Conservation (phyloP, 35 echinoderm and acorn worm species). For the Ophiothrix spiculata region DNA sequence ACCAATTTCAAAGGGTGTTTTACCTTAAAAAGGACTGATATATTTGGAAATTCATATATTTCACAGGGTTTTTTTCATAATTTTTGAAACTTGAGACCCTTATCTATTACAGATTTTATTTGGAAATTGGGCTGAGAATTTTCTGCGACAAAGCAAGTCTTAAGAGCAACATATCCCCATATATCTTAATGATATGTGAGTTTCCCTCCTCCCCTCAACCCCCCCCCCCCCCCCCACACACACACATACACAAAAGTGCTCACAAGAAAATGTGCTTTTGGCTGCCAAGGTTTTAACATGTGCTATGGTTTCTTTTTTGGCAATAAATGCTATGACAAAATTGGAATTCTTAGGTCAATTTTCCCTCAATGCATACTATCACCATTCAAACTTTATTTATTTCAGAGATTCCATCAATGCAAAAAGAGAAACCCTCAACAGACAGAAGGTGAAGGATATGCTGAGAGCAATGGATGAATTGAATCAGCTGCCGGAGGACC, state of each 20-base stretch:
- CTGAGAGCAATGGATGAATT: conserved; percentile 35
- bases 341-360: not conserved
- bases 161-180: no score
- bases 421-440: conserved; percentile 40
- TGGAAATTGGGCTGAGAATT: no score
- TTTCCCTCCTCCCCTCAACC: not conserved
- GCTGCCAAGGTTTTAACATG: not conserved
- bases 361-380: not conserved
- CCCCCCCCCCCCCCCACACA: not conserved
- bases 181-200: no score
- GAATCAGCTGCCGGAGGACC: conserved; percentile 6
- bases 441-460: conserved; percentile 46
- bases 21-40: no score
- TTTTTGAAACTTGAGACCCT: no score
- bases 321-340: not conserved
- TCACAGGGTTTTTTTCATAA: no score
- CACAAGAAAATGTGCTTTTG: not conserved
- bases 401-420: conserved; percentile 47
- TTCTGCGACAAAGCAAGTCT: no score
- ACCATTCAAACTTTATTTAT: not conserved
- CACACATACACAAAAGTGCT: not conserved
- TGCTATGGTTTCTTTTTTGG: not conserved
- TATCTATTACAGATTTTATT: no score
- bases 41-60: no score
- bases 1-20: no score